phyloP scores from a whole-genome alignment of 2,888 invertebrate genomes.

The Electrophaes corylata region DNA sequence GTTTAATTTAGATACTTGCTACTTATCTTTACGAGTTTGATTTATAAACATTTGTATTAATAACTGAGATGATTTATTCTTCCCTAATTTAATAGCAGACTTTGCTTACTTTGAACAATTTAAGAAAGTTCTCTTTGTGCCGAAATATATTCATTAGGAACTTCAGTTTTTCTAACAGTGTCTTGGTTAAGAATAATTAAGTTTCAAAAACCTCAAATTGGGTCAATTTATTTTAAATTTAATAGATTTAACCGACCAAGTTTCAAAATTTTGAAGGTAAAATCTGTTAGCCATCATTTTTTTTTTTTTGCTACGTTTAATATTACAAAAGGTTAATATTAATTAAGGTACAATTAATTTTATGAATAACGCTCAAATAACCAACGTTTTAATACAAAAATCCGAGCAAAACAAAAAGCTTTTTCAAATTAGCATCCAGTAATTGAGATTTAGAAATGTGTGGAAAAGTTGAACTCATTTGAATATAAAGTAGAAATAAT shows the following conservation, averaged over 20 bases:
- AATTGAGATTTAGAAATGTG: slow-evolving; percentile 17
- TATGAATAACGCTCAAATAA: background rate
- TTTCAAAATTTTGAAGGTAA: too few species aligned
- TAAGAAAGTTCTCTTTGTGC: too few species aligned
- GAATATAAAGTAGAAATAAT: slow-evolving; percentile 16
- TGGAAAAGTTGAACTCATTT: slow-evolving; percentile 13
- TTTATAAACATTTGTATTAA: background rate
- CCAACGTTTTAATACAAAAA: background rate
- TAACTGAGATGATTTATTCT: background rate
- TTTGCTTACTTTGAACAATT: background rate
- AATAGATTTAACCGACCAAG: too few species aligned
- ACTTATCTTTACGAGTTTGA: background rate
- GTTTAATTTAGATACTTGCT: background rate
- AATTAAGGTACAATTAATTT: too few species aligned
- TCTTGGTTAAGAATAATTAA: too few species aligned
- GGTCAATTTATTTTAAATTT: too few species aligned
- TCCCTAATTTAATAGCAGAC: background rate
- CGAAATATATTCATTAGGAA: too few species aligned
- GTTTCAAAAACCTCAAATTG: too few species aligned
- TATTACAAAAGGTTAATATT: too few species aligned
- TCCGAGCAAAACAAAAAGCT: slow-evolving; percentile 1
- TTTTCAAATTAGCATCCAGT: slow-evolving; percentile 14
- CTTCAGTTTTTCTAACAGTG: too few species aligned
- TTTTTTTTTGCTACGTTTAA: too few species aligned
- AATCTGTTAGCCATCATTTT: too few species aligned